Evolutionary conservation across 2,888 invertebrate species (phyloP).

Genomic region (Hybos culiciformis): DNA sequence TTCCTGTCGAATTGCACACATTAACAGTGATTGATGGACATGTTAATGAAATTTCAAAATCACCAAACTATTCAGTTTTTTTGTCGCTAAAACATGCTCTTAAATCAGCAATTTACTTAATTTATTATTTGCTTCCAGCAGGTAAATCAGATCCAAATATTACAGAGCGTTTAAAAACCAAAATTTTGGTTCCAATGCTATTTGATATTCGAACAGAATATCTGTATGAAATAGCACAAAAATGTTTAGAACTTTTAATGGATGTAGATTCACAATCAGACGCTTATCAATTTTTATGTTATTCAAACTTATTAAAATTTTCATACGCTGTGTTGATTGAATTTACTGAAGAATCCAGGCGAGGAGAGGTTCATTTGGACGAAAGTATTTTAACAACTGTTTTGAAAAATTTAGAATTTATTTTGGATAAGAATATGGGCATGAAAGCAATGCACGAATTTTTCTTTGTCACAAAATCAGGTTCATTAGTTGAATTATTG

Average conservation of each 20-base stretch:
- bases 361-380: conserved; percentile 22
- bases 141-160: conserved; percentile 20
- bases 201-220: conserved; percentile 65
- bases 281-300: conserved; percentile 48
- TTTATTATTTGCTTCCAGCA: conserved; percentile 26
- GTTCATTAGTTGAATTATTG: conserved; percentile 62
- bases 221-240: conserved; percentile 47
- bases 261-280: conserved; percentile 36
- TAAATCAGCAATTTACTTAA: conserved; percentile 28
- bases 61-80: conserved; percentile 26
- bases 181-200: conserved; percentile 48
- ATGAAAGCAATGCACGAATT: conserved; percentile 70
- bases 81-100: conserved; percentile 32
- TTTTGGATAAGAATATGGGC: conserved; percentile 69
- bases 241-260: conserved; percentile 42
- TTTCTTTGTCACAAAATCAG: conserved; percentile 51
- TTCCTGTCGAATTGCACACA: conserved; percentile 33
- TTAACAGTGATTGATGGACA: conserved; percentile 34
- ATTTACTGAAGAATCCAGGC: conserved; percentile 37
- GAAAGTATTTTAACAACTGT: conserved; percentile 30
- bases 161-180: conserved; percentile 25
- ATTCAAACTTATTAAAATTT: conserved; percentile 48
- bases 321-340: conserved; percentile 54
- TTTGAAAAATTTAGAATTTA: conserved; percentile 68
- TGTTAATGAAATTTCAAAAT: conserved; percentile 28